Evolutionary conservation across 2,888 invertebrate species (phyloP).

Genomic region (Apantesis nais): DNA sequence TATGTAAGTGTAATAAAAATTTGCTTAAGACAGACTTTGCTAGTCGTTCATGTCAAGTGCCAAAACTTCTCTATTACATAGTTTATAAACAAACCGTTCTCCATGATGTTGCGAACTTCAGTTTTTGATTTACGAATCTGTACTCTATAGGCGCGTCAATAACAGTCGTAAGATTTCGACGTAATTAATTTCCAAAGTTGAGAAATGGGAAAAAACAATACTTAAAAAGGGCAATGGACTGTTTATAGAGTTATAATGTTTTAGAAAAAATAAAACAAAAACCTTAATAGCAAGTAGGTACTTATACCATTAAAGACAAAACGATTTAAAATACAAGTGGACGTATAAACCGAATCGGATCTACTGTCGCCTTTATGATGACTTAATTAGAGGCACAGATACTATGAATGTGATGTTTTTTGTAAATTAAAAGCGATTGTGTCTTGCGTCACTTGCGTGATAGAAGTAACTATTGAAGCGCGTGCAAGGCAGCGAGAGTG

Average conservation of each 20-base stretch:
- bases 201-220: not conserved
- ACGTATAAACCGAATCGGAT: not conserved
- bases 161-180: no score
- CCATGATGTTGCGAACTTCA: no score
- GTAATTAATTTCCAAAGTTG: not conserved
- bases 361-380: not conserved
- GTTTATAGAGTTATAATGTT: not conserved
- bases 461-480: conserved; percentile 55
- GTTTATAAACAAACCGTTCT: no score
- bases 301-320: not conserved
- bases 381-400: not conserved
- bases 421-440: conserved; percentile 41
- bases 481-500: conserved; percentile 78
- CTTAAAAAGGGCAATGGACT: not conserved
- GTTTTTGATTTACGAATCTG: no score
- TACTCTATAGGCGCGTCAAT: no score
- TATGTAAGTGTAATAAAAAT: not conserved
- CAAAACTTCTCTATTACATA: no score
- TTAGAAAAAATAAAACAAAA: not conserved
- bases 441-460: conserved; percentile 70
- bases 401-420: conserved; percentile 25
- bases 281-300: not conserved
- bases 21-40: not conserved
- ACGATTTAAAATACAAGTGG: not conserved
- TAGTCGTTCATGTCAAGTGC: not conserved